A percentile compares a stretch with the other conserved stretches of the same genome.
phyloP scores from a whole-genome alignment of 2,113 vertebrate species.

The Serilophus lunatus region DNA sequence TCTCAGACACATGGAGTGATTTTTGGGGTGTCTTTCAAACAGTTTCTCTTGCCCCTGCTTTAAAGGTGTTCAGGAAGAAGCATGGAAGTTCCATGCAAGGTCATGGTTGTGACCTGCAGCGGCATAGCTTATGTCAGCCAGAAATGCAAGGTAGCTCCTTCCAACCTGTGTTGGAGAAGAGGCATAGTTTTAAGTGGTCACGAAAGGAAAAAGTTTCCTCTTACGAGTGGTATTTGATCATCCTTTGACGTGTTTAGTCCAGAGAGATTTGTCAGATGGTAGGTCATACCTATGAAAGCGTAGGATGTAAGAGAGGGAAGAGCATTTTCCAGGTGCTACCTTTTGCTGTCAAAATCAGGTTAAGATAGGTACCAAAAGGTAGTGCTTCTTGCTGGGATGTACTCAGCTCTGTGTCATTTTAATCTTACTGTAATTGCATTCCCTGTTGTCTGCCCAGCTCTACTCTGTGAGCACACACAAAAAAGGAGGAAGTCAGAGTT shows the following conservation, averaged over 20 bases:
- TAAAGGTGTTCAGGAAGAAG: background rate
- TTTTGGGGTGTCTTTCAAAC: background rate
- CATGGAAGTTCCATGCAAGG: too few relatives aligned
- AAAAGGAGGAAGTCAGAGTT: background rate
- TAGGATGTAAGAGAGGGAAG: background rate
- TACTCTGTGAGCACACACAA: background rate
- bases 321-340: background rate
- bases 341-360: background rate
- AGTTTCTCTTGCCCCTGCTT: background rate
- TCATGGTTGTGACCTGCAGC: background rate
- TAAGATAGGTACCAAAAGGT: background rate
- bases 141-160: background rate
- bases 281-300: background rate
- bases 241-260: background rate
- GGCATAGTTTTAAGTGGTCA: background rate
- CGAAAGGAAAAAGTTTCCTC: background rate
- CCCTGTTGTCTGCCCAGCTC: background rate
- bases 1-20: background rate
- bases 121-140: background rate
- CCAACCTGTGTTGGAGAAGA: background rate
- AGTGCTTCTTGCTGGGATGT: background rate
- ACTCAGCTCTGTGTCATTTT: background rate
- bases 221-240: background rate
- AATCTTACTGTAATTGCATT: background rate
- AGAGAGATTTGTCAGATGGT: background rate